Conservation (phyloP, 2,113 vertebrate species). For the Anhinga rufa region DNA sequence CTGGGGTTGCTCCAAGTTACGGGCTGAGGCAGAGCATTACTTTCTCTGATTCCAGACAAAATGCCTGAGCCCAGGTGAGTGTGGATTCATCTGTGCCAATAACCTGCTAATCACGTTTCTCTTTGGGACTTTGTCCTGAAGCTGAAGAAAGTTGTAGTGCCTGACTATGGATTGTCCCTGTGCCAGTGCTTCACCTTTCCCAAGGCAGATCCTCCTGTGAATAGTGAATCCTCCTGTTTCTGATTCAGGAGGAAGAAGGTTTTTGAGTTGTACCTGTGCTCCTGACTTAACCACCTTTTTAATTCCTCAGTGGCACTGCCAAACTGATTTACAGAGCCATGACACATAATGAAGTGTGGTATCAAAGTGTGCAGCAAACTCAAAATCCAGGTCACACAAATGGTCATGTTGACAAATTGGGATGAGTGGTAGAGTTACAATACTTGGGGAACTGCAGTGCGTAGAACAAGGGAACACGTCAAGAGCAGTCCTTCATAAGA, state of each 20-base stretch:
- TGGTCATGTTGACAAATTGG: rapidly evolving
- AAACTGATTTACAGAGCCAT: neutral
- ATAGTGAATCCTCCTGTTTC: neutral
- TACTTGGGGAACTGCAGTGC: neutral
- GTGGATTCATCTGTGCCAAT: neutral
- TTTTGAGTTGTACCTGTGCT: neutral
- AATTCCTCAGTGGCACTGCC: neutral
- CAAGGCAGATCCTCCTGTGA: neutral
- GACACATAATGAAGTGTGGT: neutral
- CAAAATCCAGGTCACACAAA: neutral
- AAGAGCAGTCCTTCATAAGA: neutral
- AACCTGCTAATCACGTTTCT: neutral
- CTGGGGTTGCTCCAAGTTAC: neutral
- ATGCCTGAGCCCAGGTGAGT: neutral
- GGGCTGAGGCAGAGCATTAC: neutral
- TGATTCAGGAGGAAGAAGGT: neutral
- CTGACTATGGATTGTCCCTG: neutral
- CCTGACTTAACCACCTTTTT: neutral
- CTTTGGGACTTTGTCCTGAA: neutral
- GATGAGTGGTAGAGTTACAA: neutral
- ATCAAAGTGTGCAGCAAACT: neutral
- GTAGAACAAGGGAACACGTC: neutral
- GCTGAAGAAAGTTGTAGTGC: neutral
- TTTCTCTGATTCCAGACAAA: neutral
- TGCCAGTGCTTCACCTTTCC: neutral